Percentiles rank a stretch among this genome's conserved stretches.
phyloP scores from a whole-genome alignment of 2,113 vertebrate species.

The Callipepla californica region DNA sequence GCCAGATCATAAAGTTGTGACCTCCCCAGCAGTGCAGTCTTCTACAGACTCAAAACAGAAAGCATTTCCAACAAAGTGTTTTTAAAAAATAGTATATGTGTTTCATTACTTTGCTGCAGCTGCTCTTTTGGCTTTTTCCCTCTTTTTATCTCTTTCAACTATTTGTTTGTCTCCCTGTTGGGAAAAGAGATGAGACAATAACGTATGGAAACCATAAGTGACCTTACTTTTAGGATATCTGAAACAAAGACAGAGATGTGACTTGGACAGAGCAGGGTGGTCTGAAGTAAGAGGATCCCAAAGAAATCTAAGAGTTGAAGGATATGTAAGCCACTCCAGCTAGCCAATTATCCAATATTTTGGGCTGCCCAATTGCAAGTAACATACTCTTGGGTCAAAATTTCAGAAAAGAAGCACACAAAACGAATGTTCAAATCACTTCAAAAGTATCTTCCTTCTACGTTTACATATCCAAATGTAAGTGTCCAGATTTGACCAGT shows the following conservation, averaged over 20 bases:
- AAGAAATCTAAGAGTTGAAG: background rate
- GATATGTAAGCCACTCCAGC: background rate
- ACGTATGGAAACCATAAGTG: background rate
- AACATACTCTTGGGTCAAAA: background rate
- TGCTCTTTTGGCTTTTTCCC: background rate
- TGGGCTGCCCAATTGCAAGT: background rate
- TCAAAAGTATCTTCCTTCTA: background rate
- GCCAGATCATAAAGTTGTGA: background rate
- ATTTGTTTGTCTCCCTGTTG: background rate
- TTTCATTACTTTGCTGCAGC: background rate
- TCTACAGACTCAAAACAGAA: background rate
- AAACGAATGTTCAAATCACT: accelerated
- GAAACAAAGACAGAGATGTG: background rate
- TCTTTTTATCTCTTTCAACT: background rate
- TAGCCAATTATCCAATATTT: background rate
- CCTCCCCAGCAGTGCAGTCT: background rate
- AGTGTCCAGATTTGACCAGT: background rate
- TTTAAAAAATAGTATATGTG: background rate
- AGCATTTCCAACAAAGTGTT: background rate
- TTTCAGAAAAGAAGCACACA: background rate
- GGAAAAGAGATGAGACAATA: background rate
- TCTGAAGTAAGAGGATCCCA: background rate
- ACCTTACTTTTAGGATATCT: background rate
- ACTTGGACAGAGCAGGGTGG: background rate
- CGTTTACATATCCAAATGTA: accelerated